Conservation (phyloP, 2,113 vertebrate genomes). For the Solea solea region DNA sequence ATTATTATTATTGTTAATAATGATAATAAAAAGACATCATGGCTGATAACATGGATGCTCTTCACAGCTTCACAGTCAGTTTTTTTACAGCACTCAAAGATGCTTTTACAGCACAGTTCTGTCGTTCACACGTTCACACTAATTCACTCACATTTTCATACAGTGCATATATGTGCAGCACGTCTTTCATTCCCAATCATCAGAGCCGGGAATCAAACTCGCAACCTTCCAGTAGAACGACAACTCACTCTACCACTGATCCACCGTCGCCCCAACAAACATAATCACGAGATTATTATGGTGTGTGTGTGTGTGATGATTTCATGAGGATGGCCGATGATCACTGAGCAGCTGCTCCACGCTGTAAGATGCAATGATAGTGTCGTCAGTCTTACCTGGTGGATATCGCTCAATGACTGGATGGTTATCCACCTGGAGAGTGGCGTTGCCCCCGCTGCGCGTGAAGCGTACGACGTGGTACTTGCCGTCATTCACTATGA, state of each 20-base stretch:
- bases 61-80: too few species aligned
- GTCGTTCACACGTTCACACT: too few species aligned
- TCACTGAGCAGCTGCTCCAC: slow-evolving; percentile 21
- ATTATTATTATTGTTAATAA: too few species aligned
- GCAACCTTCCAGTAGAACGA: slow-evolving; percentile 6
- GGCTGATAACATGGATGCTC: too few species aligned
- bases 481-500: slow-evolving; percentile 93
- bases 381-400: slow-evolving; percentile 84
- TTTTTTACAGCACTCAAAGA: too few species aligned
- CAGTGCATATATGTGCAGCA: too few species aligned
- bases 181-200: too few species aligned
- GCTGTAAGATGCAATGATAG: slow-evolving; percentile 3
- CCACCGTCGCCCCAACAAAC: not conserved
- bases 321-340: too few species aligned
- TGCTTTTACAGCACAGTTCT: too few species aligned
- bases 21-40: too few species aligned
- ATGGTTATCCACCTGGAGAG: slow-evolving; percentile 96
- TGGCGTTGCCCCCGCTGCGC: slow-evolving; percentile 95
- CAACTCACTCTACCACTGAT: too few species aligned
- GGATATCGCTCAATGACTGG: slow-evolving; percentile 94
- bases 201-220: slow-evolving; percentile 9
- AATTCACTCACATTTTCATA: too few species aligned
- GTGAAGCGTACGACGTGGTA: slow-evolving; percentile 98
- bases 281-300: slow-evolving; percentile 19
- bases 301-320: slow-evolving; percentile 35